Evolutionary conservation across 2,888 invertebrate genomes (phyloP).

Genomic region (Ernsta delagoae): DNA sequence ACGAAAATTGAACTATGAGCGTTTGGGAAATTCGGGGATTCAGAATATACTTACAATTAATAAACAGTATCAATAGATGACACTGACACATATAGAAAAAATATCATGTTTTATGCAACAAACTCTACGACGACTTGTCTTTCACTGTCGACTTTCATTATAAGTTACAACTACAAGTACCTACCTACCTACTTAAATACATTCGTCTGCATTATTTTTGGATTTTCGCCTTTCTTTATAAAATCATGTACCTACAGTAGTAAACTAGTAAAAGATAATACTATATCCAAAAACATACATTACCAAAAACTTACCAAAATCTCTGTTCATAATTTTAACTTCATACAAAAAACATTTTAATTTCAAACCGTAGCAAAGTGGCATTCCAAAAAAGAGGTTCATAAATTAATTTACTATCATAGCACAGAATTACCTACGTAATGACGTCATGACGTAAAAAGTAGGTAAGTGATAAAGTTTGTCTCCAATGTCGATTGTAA

Average conservation of each 20-base stretch:
- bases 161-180: no score
- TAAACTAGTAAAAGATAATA: no score
- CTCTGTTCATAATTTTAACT: no score
- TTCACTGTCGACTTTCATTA: no score
- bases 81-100: no score
- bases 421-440: neutral
- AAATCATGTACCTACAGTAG: no score
- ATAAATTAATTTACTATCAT: neutral
- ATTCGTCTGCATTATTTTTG: neutral
- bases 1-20: constrained; percentile 26
- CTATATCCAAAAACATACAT: no score
- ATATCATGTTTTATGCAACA: no score
- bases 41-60: neutral
- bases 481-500: constrained; percentile 9
- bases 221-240: neutral
- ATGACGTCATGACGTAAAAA: neutral
- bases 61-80: neutral
- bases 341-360: no score
- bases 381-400: constrained; percentile 11
- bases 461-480: neutral
- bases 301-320: no score
- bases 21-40: constrained; percentile 3
- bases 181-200: neutral
- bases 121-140: no score
- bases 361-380: neutral